Conservation (phyloP, 35 echinoderm and acorn worm genomes). For the Apostichopus parvimensis region DNA sequence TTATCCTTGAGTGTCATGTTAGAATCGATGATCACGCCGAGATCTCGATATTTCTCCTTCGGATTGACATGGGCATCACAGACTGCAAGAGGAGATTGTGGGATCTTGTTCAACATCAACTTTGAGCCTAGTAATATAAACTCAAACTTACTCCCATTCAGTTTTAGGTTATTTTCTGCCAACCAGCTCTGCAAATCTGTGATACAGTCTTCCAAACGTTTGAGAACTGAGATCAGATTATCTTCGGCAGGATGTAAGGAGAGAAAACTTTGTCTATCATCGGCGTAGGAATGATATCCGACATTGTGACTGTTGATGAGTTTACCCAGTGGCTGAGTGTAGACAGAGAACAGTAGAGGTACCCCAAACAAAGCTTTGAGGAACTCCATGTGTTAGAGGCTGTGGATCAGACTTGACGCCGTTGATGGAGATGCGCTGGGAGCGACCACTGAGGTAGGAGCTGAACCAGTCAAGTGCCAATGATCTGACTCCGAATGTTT, state of each 20-base stretch:
- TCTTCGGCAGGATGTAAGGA: conserved; percentile 21
- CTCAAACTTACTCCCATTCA: conserved; percentile 3
- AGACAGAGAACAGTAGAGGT: conserved; percentile 15
- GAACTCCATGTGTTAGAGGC: neutral
- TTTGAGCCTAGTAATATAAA: conserved; percentile 1
- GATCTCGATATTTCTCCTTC: neutral
- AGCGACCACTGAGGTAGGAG: conserved; percentile 50
- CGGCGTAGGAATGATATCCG: conserved; percentile 48
- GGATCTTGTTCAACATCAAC: neutral
- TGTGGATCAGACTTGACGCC: conserved; percentile 41
- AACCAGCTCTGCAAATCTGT: neutral
- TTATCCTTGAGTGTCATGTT: conserved; percentile 23
- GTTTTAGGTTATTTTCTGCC: conserved; percentile 13
- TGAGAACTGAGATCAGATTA: neutral
- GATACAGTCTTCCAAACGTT: neutral
- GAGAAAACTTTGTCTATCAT: conserved; percentile 52
- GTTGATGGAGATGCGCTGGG: conserved; percentile 42
- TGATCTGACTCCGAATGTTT: neutral
- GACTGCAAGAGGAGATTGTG: neutral
- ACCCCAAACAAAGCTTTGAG: conserved; percentile 8
- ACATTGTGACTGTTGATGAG: conserved; percentile 27
- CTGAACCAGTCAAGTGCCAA: conserved; percentile 56
- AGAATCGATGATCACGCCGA: conserved; percentile 26
- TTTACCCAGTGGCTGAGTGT: conserved; percentile 34
- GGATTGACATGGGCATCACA: too few relatives aligned